Conservation (phyloP, 2,113 vertebrate species). For the Phasianus colchicus region DNA sequence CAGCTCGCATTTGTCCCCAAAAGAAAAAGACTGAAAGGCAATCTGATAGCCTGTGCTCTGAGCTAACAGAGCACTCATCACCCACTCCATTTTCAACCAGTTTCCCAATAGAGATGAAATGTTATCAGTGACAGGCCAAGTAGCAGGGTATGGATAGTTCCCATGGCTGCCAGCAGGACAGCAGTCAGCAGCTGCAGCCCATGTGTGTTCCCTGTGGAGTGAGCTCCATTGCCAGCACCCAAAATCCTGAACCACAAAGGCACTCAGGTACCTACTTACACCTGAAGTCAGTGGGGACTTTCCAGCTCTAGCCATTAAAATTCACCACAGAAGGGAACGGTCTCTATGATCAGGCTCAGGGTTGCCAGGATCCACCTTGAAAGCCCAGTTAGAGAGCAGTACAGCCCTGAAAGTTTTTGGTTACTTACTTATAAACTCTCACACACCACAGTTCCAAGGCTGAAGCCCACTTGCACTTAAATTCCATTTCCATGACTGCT, state of each 20-base stretch:
- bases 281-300: neutral
- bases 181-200: neutral
- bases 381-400: neutral
- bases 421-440: neutral
- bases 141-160: neutral
- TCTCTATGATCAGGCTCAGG: neutral
- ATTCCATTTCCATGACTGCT: neutral
- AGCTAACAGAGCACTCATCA: neutral
- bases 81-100: neutral
- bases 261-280: neutral
- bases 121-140: neutral
- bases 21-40: neutral
- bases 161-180: neutral
- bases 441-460: neutral
- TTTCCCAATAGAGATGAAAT: neutral
- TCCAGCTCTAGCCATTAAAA: neutral
- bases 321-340: neutral
- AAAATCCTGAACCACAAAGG: neutral
- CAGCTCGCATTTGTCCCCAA: neutral
- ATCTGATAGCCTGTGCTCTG: neutral
- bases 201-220: fast-evolving
- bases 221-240: neutral
- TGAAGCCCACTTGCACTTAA: neutral
- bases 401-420: neutral
- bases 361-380: neutral